A percentile compares a stretch with the other conserved stretches of the same genome.
These are phyloP conservation scores for Psittacara wagleri DNA, from an alignment of 2,113 vertebrate species.

Conservation along the genomic window DNA sequence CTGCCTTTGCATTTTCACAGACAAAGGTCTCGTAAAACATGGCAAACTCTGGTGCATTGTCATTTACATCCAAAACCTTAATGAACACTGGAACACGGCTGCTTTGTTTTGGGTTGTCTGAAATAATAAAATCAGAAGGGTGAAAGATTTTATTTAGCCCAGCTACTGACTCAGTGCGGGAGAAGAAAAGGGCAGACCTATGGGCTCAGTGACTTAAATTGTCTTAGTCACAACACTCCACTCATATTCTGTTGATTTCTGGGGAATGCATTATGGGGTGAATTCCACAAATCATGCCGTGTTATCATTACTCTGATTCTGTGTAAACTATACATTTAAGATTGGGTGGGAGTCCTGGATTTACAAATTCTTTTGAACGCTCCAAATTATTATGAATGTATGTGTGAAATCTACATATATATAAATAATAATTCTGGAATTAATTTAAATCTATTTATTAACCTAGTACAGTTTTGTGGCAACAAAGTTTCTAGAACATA, in stretches of 20 bases:
- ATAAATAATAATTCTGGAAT: neutral
- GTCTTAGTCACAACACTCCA: neutral
- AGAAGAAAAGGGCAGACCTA: neutral
- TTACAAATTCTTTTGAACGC: neutral
- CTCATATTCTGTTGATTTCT: neutral
- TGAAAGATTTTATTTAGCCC: neutral
- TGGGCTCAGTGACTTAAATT: neutral
- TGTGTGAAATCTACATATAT: neutral
- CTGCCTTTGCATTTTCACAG: slow-evolving; percentile 92
- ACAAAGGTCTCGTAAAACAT: slow-evolving; percentile 91
- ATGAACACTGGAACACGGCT: slow-evolving; percentile 88
- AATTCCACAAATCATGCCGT: neutral
- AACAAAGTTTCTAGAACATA: neutral
- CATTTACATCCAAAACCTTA: slow-evolving; percentile 91
- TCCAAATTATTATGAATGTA: neutral
- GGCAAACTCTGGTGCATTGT: slow-evolving; percentile 91
- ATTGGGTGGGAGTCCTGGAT: neutral
- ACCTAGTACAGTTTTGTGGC: neutral
- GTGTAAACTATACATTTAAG: neutral
- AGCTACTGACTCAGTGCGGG: neutral
- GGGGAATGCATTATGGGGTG: neutral
- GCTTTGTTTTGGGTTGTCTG: slow-evolving; percentile 88
- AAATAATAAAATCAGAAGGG: slow-evolving; percentile 52
- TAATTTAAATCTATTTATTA: neutral
- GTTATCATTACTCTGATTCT: neutral